These are phyloP conservation scores for Carcharodon carcharias DNA, from an alignment of 2,797 vertebrate species.

Conservation along the genomic window DNA sequence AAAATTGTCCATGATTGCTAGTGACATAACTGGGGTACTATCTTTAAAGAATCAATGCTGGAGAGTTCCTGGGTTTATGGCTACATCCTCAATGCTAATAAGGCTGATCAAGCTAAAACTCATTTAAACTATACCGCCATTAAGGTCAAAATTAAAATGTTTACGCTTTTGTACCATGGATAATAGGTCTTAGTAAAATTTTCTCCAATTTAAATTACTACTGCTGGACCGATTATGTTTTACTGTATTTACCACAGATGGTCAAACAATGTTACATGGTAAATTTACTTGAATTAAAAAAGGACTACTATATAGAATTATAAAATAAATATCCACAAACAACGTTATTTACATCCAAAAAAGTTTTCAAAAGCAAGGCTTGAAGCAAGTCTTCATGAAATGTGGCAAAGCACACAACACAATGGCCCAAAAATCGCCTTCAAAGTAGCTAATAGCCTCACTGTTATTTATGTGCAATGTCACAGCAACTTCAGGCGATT, in stretches of 20 bases:
- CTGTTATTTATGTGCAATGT: not conserved
- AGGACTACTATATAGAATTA: not conserved
- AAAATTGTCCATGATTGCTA: not conserved
- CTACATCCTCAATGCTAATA: not conserved
- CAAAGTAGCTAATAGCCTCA: not conserved
- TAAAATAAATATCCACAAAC: not conserved
- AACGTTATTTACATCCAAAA: not conserved
- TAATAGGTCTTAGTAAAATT: not conserved
- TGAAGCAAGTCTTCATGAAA: not conserved
- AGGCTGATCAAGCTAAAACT: not conserved
- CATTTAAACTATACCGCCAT: not conserved
- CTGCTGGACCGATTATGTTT: not conserved
- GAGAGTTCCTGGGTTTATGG: not conserved
- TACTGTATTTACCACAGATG: not conserved
- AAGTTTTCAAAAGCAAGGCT: not conserved
- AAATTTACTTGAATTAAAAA: not conserved
- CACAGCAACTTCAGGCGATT: not conserved
- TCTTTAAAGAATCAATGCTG: constrained; percentile 9
- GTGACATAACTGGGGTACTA: not conserved
- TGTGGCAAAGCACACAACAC: not conserved
- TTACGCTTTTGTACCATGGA: not conserved
- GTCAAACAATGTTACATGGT: not conserved
- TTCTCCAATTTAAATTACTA: not conserved
- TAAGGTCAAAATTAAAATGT: not conserved
- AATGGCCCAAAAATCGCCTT: not conserved